Conservation (phyloP, 37 sponge, comb jelly and placozoan species). For the Eunapius fragilis region DNA sequence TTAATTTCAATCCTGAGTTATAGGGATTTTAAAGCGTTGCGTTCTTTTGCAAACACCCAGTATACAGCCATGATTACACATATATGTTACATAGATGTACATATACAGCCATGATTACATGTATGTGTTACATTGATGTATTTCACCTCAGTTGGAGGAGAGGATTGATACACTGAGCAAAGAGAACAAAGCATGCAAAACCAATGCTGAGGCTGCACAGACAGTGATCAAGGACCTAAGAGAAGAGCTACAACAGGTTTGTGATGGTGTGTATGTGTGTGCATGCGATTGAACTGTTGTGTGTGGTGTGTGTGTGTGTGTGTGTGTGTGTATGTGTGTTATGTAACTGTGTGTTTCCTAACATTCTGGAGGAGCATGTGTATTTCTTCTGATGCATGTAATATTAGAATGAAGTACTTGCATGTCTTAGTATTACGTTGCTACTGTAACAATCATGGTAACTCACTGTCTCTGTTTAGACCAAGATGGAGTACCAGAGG, state of each 20-base stretch:
- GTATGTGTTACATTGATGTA: too few relatives aligned
- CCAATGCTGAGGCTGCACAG: conserved; percentile 39
- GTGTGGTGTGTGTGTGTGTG: background rate
- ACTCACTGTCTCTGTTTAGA: conserved; percentile 28
- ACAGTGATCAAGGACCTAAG: conserved; percentile 36
- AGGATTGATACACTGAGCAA: conserved; percentile 86
- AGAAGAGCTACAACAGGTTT: conserved; percentile 74
- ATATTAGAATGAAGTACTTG: too few relatives aligned
- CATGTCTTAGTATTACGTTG: background rate
- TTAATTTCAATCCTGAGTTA: too few relatives aligned
- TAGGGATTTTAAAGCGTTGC: too few relatives aligned
- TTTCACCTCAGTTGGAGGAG: conserved; percentile 74
- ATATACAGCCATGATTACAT: too few relatives aligned
- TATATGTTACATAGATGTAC: background rate
- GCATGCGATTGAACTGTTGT: background rate
- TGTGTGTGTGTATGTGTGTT: background rate
- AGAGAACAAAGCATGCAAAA: conserved; percentile 53
- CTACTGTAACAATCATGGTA: background rate
- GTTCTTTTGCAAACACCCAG: too few relatives aligned
- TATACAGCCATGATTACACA: background rate
- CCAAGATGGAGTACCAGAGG: conserved; percentile 70
- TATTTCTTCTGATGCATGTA: background rate
- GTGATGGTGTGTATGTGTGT: background rate
- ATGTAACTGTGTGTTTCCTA: too few relatives aligned
- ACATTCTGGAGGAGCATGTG: too few relatives aligned